phyloP scores from a whole-genome alignment of 2,797 vertebrate species.

The Anolis apletophallus region DNA sequence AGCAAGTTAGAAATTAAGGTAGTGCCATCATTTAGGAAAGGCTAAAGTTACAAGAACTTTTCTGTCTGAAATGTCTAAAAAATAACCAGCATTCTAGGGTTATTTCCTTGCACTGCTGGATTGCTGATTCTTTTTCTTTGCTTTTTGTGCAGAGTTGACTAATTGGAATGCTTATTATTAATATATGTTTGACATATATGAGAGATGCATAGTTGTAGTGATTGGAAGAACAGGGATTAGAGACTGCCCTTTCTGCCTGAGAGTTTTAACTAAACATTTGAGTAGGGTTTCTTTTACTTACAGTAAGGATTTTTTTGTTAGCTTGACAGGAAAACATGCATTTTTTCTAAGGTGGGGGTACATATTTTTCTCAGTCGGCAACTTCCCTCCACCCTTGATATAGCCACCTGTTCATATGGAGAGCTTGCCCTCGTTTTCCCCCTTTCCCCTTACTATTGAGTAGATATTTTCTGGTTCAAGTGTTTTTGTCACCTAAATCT shows the following conservation, averaged over 20 bases:
- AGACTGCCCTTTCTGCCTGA: background rate
- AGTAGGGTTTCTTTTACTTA: background rate
- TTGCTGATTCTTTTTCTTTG: background rate
- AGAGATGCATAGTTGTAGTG: background rate
- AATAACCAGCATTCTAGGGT: background rate
- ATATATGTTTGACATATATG: background rate
- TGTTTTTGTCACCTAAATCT: background rate
- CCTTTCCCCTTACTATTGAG: background rate
- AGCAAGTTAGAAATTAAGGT: background rate
- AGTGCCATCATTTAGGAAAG: background rate
- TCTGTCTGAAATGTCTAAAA: background rate
- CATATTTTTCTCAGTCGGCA: background rate
- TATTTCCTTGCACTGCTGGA: background rate
- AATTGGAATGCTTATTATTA: background rate
- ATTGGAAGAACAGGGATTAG: background rate
- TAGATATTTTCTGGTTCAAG: background rate
- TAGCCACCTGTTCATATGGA: background rate
- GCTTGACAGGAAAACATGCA: background rate
- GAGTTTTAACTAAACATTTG: background rate
- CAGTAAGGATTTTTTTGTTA: background rate
- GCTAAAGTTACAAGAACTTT: background rate
- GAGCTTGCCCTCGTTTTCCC: background rate
- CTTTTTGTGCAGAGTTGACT: background rate
- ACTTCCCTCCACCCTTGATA: background rate
- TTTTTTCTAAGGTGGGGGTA: background rate